These are phyloP conservation scores for Phorcus lineatus DNA, from an alignment of 2,888 invertebrate genomes.

Conservation along the genomic window DNA sequence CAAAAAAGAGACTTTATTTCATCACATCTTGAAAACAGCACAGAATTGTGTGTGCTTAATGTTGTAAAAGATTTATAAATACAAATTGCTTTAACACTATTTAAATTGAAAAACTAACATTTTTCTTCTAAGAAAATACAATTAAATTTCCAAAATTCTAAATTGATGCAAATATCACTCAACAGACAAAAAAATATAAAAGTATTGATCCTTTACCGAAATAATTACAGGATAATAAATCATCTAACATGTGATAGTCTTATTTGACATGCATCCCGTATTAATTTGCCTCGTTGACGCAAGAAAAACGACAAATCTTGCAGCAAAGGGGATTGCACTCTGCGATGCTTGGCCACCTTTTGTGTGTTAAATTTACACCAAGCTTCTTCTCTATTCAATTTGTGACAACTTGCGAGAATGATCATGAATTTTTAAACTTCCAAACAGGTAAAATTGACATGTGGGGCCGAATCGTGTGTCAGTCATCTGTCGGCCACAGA, in stretches of 20 bases:
- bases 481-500: not conserved
- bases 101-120: too few species aligned
- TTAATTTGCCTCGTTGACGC: not conserved
- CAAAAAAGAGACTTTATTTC: too few species aligned
- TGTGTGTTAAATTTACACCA: not conserved
- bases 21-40: too few species aligned
- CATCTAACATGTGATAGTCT: not conserved
- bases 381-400: slow-evolving; percentile 5
- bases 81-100: too few species aligned
- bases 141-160: not conserved
- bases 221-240: slow-evolving; percentile 1
- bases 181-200: not conserved
- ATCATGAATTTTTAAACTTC: slow-evolving; percentile 14
- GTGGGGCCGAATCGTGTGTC: not conserved
- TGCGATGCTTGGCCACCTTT: not conserved
- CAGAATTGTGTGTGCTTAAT: too few species aligned
- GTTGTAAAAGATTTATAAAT: too few species aligned
- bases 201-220: not conserved
- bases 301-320: not conserved
- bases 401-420: not conserved
- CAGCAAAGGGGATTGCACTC: slow-evolving; percentile 1
- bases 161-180: slow-evolving; percentile 5
- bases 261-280: not conserved
- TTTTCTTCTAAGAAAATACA: too few species aligned
- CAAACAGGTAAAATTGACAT: slow-evolving; percentile 19